Conservation (phyloP, 2,888 invertebrate genomes). For the Pyrrhia umbra region DNA sequence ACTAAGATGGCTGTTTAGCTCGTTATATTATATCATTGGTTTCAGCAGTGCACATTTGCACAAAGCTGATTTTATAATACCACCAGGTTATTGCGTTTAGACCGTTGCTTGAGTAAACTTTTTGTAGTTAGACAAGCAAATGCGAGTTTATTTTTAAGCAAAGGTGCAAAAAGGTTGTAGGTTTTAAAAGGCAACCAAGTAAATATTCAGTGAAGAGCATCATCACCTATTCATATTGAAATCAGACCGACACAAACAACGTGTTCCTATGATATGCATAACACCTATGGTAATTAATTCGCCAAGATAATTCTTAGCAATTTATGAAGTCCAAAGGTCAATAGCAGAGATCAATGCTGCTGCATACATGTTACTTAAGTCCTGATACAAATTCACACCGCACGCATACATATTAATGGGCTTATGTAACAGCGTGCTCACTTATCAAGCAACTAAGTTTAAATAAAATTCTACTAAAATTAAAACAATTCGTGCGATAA, state of each 20-base stretch:
- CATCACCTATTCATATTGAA: too few relatives aligned
- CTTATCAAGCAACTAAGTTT: slow-evolving; percentile 36
- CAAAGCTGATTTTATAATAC: slow-evolving; percentile 18
- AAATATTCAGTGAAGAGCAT: too few relatives aligned
- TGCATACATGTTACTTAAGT: slow-evolving; percentile 35
- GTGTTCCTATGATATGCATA: neutral
- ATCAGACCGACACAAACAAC: neutral
- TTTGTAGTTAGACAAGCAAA: slow-evolving; percentile 21
- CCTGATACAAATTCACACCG: slow-evolving; percentile 28
- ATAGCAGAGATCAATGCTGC: slow-evolving; percentile 1
- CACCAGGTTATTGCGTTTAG: slow-evolving; percentile 18
- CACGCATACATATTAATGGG: slow-evolving; percentile 23
- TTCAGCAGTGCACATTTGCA: slow-evolving; percentile 13
- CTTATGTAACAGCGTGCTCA: slow-evolving; percentile 35
- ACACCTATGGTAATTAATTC: neutral
- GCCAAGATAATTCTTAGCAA: slow-evolving; percentile 21
- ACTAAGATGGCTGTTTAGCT: slow-evolving; percentile 16
- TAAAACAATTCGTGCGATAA: slow-evolving; percentile 24
- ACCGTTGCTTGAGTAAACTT: slow-evolving; percentile 12
- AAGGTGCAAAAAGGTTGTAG: neutral
- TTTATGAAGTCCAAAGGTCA: slow-evolving; percentile 25
- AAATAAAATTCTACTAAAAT: slow-evolving; percentile 22
- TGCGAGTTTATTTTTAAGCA: slow-evolving; percentile 10
- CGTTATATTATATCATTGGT: slow-evolving; percentile 17
- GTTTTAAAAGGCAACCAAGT: neutral